A percentile compares a stretch with the other conserved stretches of the same genome.
phyloP scores from a whole-genome alignment of 1,140 invertebrate genomes.

The Cherax destructor region DNA sequence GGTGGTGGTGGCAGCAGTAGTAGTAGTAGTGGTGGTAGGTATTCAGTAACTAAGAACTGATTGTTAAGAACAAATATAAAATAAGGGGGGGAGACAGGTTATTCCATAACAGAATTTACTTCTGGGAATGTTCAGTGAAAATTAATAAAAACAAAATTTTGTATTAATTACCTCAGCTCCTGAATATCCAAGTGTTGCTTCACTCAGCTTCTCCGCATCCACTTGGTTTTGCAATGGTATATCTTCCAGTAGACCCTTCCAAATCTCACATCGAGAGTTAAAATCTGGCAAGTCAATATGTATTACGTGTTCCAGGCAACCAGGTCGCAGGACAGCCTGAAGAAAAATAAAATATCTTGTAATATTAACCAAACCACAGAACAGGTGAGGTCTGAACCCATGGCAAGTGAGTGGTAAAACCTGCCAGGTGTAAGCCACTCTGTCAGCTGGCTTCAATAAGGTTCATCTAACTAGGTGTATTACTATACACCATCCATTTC shows the following conservation, averaged over 20 bases:
- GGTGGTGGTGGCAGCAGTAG: too few relatives aligned
- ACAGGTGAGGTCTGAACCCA: too few relatives aligned
- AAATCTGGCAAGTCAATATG: constrained; percentile 90
- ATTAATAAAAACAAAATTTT: neutral
- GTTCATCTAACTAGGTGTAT: too few relatives aligned
- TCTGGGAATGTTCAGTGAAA: too few relatives aligned
- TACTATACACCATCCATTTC: too few relatives aligned
- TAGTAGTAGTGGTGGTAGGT: too few relatives aligned
- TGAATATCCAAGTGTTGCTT: constrained; percentile 77
- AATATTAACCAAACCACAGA: too few relatives aligned
- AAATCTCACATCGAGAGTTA: constrained; percentile 85
- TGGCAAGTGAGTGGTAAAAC: too few relatives aligned
- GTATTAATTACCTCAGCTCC: constrained; percentile 77
- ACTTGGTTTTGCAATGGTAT: constrained; percentile 82
- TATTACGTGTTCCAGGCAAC: constrained; percentile 88
- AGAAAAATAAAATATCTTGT: constrained; percentile 65
- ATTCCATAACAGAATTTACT: neutral
- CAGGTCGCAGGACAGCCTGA: constrained; percentile 88
- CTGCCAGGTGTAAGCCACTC: too few relatives aligned
- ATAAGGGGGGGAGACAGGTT: neutral
- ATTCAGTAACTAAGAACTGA: too few relatives aligned
- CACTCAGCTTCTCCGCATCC: constrained; percentile 76
- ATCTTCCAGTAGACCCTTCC: constrained; percentile 79
- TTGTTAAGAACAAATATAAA: neutral
- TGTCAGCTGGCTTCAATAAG: too few relatives aligned